phyloP scores from a whole-genome alignment of 2,113 vertebrate genomes.

The Megalops atlanticus region DNA sequence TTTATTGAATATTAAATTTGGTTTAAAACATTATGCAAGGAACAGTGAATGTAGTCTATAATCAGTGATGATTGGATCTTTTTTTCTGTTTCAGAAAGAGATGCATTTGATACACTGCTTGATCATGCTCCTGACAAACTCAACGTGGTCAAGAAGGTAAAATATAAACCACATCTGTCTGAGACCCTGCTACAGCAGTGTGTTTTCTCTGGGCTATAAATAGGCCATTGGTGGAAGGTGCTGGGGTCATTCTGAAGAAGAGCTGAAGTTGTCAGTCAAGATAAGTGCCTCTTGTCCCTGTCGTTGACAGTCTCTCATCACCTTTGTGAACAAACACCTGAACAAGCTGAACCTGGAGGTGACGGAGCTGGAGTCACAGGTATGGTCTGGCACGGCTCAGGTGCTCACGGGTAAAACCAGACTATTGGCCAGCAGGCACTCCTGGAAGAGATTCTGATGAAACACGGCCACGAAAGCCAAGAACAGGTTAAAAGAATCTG shows the following conservation, averaged over 20 bases:
- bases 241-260: no score
- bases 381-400: no score
- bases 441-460: no score
- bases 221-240: no score
- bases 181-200: background rate
- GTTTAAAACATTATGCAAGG: no score
- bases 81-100: constrained; percentile 67
- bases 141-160: constrained; percentile 83
- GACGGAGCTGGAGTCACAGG: constrained; percentile 83
- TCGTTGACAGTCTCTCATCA: constrained; percentile 77
- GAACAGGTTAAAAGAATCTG: no score
- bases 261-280: no score
- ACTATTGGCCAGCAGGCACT: no score
- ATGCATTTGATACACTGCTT: constrained; percentile 84
- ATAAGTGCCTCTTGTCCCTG: no score
- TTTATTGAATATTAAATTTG: background rate
- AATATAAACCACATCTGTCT: background rate
- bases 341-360: constrained; percentile 88
- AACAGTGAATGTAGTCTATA: background rate
- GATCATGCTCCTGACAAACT: constrained; percentile 87
- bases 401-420: no score
- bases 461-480: no score
- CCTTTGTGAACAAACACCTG: constrained; percentile 85
- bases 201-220: background rate
- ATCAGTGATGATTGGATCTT: background rate